Evolutionary conservation across 2,888 invertebrate genomes (phyloP).

Genomic region (Apodemia mormo): DNA sequence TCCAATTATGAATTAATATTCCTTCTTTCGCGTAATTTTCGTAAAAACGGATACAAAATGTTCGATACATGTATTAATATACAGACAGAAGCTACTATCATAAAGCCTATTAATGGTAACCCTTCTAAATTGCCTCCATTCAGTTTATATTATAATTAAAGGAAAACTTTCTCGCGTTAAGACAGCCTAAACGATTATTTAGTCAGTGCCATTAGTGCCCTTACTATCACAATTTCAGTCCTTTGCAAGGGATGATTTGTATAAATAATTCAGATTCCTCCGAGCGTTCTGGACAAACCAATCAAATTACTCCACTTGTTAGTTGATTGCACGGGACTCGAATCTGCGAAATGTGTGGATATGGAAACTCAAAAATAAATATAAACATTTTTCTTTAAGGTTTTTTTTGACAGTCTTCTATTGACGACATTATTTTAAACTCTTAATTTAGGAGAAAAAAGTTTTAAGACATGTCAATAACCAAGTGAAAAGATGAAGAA

Average conservation of each 20-base stretch:
- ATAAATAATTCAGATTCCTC: slow-evolving; percentile 59
- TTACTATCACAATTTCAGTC: slow-evolving; percentile 6
- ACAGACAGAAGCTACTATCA: too few relatives aligned
- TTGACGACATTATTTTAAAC: too few relatives aligned
- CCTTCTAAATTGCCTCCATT: not conserved
- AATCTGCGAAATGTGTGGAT: slow-evolving; percentile 24
- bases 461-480: too few relatives aligned
- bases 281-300: slow-evolving; percentile 47
- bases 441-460: too few relatives aligned
- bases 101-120: not conserved
- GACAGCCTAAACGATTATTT: not conserved
- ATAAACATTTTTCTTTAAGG: too few relatives aligned
- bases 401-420: too few relatives aligned
- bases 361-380: not conserved
- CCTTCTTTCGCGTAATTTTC: too few relatives aligned
- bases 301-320: slow-evolving; percentile 67
- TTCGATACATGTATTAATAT: too few relatives aligned
- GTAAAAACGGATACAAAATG: too few relatives aligned
- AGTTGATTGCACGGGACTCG: slow-evolving; percentile 41
- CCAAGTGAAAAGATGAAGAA: too few relatives aligned
- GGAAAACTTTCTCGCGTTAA: not conserved
- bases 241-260: slow-evolving; percentile 49
- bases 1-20: too few relatives aligned
- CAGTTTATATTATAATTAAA: not conserved
- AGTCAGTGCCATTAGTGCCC: not conserved